These are phyloP conservation scores for Rugalucina vietnamica DNA, from an alignment of 2,888 invertebrate species.

Conservation along the genomic window DNA sequence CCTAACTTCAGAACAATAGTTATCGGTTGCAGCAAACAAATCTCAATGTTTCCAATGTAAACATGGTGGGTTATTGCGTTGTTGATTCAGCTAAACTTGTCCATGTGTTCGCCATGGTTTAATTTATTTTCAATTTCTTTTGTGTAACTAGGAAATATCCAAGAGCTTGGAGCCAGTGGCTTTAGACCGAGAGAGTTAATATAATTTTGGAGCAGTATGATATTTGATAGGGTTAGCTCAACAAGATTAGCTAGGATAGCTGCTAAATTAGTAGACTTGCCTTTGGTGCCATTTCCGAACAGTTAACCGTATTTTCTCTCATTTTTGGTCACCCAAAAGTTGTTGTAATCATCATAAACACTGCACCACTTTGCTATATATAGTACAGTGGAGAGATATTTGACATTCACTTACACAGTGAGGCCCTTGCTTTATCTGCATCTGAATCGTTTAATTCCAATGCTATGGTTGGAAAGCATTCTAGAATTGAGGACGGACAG, in stretches of 20 bases:
- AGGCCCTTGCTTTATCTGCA: too few species aligned
- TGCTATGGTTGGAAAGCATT: too few species aligned
- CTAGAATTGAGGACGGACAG: too few species aligned
- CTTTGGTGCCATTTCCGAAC: background rate
- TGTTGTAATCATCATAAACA: too few species aligned
- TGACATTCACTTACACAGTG: too few species aligned
- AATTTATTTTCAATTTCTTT: slow-evolving; percentile 16
- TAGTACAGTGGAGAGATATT: too few species aligned
- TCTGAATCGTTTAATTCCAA: too few species aligned
- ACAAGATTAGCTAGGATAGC: background rate
- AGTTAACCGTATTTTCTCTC: too few species aligned
- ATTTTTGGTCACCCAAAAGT: too few species aligned
- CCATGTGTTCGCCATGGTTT: slow-evolving; percentile 4
- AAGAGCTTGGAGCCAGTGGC: background rate
- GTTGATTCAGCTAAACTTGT: slow-evolving; percentile 23
- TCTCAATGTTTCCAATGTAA: slow-evolving; percentile 9
- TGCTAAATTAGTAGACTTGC: background rate
- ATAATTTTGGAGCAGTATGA: background rate
- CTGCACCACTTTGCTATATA: too few species aligned
- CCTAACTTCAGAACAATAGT: background rate
- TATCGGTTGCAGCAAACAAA: background rate
- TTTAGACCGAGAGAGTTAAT: background rate
- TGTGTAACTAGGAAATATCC: background rate
- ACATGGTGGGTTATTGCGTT: background rate
- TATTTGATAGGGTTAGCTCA: background rate